phyloP scores from a whole-genome alignment of 2,113 vertebrate genomes.

The Myrmecobius fasciatus region DNA sequence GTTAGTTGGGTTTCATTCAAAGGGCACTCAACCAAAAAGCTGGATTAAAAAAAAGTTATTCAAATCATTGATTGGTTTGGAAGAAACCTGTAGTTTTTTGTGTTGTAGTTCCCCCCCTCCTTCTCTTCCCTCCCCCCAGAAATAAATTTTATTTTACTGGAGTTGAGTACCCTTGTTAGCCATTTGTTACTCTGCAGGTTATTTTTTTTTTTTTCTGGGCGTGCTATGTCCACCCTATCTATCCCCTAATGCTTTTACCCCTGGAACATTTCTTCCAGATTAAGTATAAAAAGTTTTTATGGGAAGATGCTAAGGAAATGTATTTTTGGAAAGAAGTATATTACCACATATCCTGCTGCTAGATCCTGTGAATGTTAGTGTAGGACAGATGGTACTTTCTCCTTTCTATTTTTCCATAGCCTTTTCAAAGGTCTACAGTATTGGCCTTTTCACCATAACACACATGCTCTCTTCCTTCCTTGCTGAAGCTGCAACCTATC shows the following conservation, averaged over 20 bases:
- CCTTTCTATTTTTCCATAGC: background rate
- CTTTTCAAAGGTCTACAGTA: background rate
- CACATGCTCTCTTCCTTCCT: background rate
- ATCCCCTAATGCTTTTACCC: background rate
- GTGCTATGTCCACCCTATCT: background rate
- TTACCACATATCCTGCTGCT: background rate
- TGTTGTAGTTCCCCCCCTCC: no score
- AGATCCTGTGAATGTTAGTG: background rate
- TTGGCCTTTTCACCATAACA: background rate
- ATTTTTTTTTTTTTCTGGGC: background rate
- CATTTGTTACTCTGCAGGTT: background rate
- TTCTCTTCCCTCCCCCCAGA: background rate
- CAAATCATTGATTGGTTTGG: background rate
- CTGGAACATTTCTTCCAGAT: background rate
- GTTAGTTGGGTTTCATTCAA: background rate
- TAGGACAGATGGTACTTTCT: background rate
- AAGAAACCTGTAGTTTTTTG: background rate
- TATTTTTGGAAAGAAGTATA: background rate
- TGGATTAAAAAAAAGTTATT: background rate
- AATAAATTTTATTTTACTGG: background rate
- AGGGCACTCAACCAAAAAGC: background rate
- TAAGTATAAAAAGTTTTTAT: background rate
- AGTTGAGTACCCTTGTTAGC: background rate
- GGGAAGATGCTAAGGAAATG: background rate
- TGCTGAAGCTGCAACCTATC: background rate